Conservation (phyloP, 2,113 vertebrate genomes). For the Rhynchopsitta pachyrhyncha region DNA sequence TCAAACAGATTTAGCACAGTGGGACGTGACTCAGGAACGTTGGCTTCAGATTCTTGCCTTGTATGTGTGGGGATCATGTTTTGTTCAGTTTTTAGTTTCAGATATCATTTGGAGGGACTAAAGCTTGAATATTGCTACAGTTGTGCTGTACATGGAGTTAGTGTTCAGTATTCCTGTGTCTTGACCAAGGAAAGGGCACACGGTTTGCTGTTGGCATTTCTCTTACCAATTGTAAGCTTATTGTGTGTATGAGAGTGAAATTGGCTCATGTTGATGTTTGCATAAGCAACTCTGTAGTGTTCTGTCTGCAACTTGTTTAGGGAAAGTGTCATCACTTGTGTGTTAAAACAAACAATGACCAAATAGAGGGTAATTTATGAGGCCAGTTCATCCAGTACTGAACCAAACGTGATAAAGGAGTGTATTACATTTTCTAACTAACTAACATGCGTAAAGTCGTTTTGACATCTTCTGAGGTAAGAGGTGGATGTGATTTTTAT, state of each 20-base stretch:
- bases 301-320: neutral
- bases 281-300: neutral
- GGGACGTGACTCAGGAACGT: fast-evolving
- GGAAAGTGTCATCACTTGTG: neutral
- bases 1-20: neutral
- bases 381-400: neutral
- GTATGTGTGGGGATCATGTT: neutral
- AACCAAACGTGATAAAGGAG: neutral
- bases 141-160: neutral
- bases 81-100: neutral
- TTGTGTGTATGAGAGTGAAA: neutral
- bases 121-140: neutral
- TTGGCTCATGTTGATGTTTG: neutral
- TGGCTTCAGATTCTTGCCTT: neutral
- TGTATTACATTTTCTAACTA: neutral
- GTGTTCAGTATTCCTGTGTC: neutral
- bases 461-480: neutral
- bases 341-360: neutral
- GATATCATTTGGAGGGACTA: neutral
- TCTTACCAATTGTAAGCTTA: neutral
- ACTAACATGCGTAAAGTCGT: neutral
- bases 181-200: neutral
- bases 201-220: neutral
- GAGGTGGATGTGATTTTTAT: neutral
- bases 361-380: neutral